A percentile compares a stretch with the other conserved stretches of the same genome.
These are phyloP conservation scores for Eonycteris spelaea DNA, from an alignment of 2,113 vertebrate genomes.

Conservation along the genomic window DNA sequence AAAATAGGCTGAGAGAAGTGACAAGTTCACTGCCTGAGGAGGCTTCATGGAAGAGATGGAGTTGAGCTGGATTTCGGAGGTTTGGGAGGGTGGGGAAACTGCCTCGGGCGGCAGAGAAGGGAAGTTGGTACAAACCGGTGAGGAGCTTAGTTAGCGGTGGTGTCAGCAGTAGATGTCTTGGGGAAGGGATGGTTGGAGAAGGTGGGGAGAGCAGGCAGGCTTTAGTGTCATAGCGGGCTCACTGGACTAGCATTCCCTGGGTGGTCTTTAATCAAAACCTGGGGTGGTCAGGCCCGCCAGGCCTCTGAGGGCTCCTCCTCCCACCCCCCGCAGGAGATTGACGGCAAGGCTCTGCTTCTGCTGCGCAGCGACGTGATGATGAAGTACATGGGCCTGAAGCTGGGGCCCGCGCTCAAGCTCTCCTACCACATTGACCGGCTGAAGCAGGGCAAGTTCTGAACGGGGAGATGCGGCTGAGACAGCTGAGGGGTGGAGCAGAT, in stretches of 20 bases:
- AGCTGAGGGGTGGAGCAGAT: neutral
- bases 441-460: conserved; percentile 92
- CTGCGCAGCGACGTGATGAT: conserved; percentile 74
- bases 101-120: neutral
- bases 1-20: neutral
- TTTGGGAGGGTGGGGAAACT: neutral
- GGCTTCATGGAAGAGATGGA: neutral
- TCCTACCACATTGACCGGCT: conserved; percentile 98
- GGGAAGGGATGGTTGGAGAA: neutral
- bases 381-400: conserved; percentile 98
- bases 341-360: conserved; percentile 73
- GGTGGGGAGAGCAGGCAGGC: neutral
- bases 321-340: conserved; percentile 59
- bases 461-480: neutral
- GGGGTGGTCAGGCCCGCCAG: neutral
- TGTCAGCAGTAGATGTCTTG: neutral
- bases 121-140: neutral
- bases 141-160: neutral
- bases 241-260: neutral
- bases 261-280: neutral
- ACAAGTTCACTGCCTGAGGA: neutral
- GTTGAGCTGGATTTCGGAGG: neutral
- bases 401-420: conserved; percentile 97
- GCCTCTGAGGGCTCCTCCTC: neutral
- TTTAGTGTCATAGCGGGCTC: neutral